Evolutionary conservation across 2,113 vertebrate genomes (phyloP).

Genomic region (Phyllopteryx taeniolatus): DNA sequence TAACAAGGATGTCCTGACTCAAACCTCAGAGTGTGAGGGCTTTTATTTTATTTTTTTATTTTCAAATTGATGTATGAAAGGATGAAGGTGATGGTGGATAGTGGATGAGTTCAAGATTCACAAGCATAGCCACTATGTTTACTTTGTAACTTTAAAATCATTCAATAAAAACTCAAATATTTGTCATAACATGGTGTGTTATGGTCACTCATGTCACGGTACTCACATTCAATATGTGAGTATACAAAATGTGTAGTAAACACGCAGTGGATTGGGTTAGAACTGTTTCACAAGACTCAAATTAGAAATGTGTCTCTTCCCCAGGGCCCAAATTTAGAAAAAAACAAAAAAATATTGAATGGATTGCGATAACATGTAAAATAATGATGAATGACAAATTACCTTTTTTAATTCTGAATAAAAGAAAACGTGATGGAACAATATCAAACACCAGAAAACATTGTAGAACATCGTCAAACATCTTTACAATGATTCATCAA

Average conservation of each 20-base stretch:
- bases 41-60: slow-evolving; percentile 37
- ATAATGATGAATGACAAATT: too few species aligned
- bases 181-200: slow-evolving; percentile 49
- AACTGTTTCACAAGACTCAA: too few species aligned
- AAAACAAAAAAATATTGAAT: background rate
- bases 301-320: background rate
- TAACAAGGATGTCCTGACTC: background rate
- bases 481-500: too few species aligned
- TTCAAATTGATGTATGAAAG: slow-evolving; percentile 25
- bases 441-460: too few species aligned
- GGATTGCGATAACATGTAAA: too few species aligned
- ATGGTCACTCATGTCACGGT: slow-evolving; percentile 1
- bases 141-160: slow-evolving; percentile 69
- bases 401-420: too few species aligned
- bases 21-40: slow-evolving; percentile 10
- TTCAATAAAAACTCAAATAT: slow-evolving; percentile 66
- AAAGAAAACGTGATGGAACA: too few species aligned
- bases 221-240: too few species aligned
- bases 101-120: slow-evolving; percentile 56
- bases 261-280: too few species aligned
- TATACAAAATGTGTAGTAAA: background rate
- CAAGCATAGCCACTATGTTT: slow-evolving; percentile 65
- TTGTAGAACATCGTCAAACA: too few species aligned
- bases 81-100: slow-evolving; percentile 27
- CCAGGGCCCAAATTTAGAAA: background rate